A percentile compares a stretch with the other conserved stretches of the same genome.
These are phyloP conservation scores for Semotilus atromaculatus DNA, from an alignment of 2,797 vertebrate genomes.

Conservation along the genomic window DNA sequence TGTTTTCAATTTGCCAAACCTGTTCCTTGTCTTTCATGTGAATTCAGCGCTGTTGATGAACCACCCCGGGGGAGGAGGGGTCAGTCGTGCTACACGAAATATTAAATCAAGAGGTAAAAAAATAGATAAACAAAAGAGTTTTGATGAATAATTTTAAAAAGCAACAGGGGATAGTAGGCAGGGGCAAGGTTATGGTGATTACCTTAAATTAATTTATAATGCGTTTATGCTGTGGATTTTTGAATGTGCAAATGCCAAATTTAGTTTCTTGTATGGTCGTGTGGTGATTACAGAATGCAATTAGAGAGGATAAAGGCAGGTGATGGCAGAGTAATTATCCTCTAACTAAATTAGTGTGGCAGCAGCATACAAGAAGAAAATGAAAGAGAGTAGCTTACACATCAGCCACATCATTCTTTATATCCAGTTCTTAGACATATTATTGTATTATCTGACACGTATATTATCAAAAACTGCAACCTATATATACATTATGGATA, in stretches of 20 bases:
- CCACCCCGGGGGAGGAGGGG: neutral
- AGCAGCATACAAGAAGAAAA: slow-evolving; percentile 36
- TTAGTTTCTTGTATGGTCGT: slow-evolving; percentile 52
- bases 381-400: slow-evolving; percentile 7
- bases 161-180: slow-evolving; percentile 20
- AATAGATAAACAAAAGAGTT: slow-evolving; percentile 18
- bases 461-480: neutral
- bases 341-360: slow-evolving; percentile 54
- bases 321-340: slow-evolving; percentile 53
- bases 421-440: neutral
- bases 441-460: neutral
- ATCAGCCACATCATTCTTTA: slow-evolving; percentile 26
- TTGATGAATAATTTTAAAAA: slow-evolving; percentile 49
- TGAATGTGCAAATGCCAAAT: slow-evolving; percentile 55
- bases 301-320: slow-evolving; percentile 56
- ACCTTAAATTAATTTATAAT: slow-evolving; percentile 53
- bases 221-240: slow-evolving; percentile 44
- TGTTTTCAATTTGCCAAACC: slow-evolving; percentile 63
- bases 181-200: slow-evolving; percentile 32
- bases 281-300: slow-evolving; percentile 59
- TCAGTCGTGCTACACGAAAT: slow-evolving; percentile 3
- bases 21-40: slow-evolving; percentile 52
- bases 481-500: neutral
- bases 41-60: neutral
- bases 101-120: slow-evolving; percentile 17